Conservation (phyloP, 2,888 invertebrate species). For the Crioceris asparagi region DNA sequence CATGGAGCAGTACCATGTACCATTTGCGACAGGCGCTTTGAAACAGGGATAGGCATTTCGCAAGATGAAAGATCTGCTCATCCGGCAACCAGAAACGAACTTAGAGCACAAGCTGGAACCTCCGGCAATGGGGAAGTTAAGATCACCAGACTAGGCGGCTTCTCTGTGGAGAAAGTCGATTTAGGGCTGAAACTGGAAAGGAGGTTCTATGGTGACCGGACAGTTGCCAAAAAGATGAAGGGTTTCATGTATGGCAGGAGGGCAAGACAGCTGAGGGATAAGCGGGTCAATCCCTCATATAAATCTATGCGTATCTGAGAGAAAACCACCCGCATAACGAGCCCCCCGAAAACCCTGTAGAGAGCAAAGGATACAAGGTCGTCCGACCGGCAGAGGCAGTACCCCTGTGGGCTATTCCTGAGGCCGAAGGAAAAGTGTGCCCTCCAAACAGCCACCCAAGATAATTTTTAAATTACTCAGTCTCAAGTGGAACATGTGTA, state of each 20-base stretch:
- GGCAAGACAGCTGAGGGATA: neutral
- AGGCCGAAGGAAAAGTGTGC: neutral
- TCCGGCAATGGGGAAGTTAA: neutral
- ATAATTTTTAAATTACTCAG: constrained; percentile 10
- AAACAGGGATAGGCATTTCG: too few species aligned
- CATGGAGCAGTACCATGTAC: too few species aligned
- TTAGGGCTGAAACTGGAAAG: constrained; percentile 4
- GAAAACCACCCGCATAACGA: neutral
- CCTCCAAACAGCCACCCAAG: constrained; percentile 1
- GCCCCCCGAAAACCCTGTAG: neutral
- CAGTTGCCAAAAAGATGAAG: neutral
- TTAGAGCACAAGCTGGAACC: constrained; percentile 1
- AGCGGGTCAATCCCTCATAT: neutral
- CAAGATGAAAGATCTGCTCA: constrained; percentile 1
- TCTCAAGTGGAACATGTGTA: constrained; percentile 13
- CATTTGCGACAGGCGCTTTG: too few species aligned
- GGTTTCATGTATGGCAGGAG: neutral
- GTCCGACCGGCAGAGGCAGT: neutral
- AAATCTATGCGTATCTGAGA: neutral
- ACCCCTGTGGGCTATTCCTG: too few species aligned
- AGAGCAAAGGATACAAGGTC: neutral
- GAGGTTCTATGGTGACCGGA: neutral
- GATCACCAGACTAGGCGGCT: neutral
- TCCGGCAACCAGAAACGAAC: constrained; percentile 1
- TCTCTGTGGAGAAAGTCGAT: constrained; percentile 1